Evolutionary conservation across 2,888 invertebrate genomes (phyloP), one percentile per base, ranked within the genome.

Genomic region (Xanthorhoe designata): DNA sequence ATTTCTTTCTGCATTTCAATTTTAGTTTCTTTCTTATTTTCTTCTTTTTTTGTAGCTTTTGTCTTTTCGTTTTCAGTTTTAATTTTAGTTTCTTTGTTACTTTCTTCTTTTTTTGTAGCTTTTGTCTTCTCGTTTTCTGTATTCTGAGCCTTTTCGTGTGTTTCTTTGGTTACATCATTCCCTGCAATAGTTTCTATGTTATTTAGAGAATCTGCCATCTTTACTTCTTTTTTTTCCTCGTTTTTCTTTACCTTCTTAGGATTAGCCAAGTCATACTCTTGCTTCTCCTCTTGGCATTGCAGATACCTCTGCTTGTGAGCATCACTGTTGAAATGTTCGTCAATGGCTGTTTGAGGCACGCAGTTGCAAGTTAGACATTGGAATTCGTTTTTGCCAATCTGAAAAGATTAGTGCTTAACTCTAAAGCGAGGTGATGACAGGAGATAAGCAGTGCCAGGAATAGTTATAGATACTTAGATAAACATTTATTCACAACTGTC

Each of bases 311-410:
- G 68, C 38, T 69, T 69, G 58, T 88, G 88, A n/a, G 72, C 74
- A 0, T 60, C 9, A 18, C 74, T 69, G n/a, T 77, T 65, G 42
- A 79, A 80, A 70, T 88, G 88, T 2, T 71, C 60, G 8, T 38
- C 57, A 19, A 82, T 61, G 5, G 42, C 64, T 6, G 66, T 65
- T 2, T 68, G 51, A n/a, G n/a, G n/a, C 42, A 85, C 60, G 38
- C 64, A 70, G 70, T 87, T 86, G 64, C 88, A 88, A n/a, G 81
- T 83, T 8, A 87, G 55, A 56, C 87, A 87, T 65, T 85, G 83
- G 32, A 81, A 66, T 19, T 76, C 68, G 17, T 74, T 73, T 13
- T 77, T 75, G 47, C 84, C 83, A 29, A 83, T 76, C 87, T 87
- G 72, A 60, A 83, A 80, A 57, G 9, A 42, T 42, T 2, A 42